These are phyloP conservation scores for Aviceda subcristata DNA, from an alignment of 2,113 vertebrate species.

Conservation along the genomic window DNA sequence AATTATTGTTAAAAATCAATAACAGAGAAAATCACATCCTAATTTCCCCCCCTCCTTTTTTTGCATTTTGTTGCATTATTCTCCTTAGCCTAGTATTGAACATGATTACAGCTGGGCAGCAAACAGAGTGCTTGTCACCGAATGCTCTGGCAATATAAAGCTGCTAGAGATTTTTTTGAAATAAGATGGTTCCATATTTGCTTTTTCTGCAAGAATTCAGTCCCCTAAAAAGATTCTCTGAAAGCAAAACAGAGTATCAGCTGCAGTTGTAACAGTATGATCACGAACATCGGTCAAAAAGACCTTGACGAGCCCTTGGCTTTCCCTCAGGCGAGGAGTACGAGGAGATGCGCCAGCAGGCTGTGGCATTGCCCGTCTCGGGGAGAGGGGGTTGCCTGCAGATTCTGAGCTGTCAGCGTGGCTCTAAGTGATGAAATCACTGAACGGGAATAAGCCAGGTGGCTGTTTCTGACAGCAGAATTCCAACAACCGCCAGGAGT, in stretches of 20 bases:
- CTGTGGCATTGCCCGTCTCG: fast-evolving
- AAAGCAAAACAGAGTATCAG: neutral
- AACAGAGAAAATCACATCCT: neutral
- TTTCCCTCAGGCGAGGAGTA: neutral
- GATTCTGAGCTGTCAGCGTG: neutral
- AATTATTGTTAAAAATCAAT: neutral
- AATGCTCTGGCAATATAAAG: neutral
- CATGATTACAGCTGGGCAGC: neutral
- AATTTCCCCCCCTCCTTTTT: neutral
- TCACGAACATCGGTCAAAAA: neutral
- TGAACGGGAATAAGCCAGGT: neutral
- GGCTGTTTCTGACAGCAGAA: neutral
- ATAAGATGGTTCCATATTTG: neutral
- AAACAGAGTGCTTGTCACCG: neutral
- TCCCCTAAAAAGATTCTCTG: neutral
- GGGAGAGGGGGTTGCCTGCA: neutral
- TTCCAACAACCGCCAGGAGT: neutral
- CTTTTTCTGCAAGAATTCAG: neutral
- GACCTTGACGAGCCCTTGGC: neutral
- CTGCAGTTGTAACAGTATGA: neutral
- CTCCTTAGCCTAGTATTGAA: neutral
- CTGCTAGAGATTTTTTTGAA: neutral
- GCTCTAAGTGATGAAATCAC: neutral
- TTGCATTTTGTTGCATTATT: neutral
- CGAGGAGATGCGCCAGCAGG: neutral